Base-by-base conservation (phyloP, 2,888 invertebrate species). In the Eurois occulta region DNA sequence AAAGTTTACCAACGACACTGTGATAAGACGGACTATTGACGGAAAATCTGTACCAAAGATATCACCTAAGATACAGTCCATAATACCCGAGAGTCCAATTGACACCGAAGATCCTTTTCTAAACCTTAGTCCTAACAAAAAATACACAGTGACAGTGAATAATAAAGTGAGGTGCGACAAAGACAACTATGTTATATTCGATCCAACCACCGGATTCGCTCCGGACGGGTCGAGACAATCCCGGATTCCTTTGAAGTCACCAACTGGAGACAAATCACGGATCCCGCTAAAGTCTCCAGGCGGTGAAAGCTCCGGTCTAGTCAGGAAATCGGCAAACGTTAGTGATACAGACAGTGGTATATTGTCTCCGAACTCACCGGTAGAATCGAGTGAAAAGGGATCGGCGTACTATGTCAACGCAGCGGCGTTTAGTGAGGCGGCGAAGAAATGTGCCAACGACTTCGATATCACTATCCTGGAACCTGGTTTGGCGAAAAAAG, bases 291-390 rank as follows among this genome's bases (percentile, higher is more conserved):
- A 93, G 87, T 95, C 95, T 32, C 95, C 95, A 3, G 86, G 89
- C 32, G 94, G 94, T 65, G 96, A 96, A 89, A 93, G 89, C 71
- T 93, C 94, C 18, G 90, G 92, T 75, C 86, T 90, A 38, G 90
- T 91, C 75, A 92, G 94, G 77, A 95, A 95, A 89, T 94, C 94
- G 55, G 95, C 95, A 68, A 96, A 94, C 88, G 95, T 97, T 85
- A 97, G 97, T 93, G 97, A 97, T 93, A 97, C 97, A 21, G 97
- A 97, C 90, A 97, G 97, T 91, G 97, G 97, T 8, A 97, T 97
- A 88, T 92, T 97, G 67, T 97, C 97, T 86, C 97, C 97, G 0
- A 97, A 97, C 86, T 97, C 97, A 41, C 97, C 97, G 0, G 96
- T 97, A 74, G 97, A 97, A 78, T 92, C 93, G 3, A 95, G 95